Percentiles rank a stretch among this genome's conserved stretches.
Conservation (phyloP, 2,888 invertebrate species). For the Acanthacorydalis orientalis region DNA sequence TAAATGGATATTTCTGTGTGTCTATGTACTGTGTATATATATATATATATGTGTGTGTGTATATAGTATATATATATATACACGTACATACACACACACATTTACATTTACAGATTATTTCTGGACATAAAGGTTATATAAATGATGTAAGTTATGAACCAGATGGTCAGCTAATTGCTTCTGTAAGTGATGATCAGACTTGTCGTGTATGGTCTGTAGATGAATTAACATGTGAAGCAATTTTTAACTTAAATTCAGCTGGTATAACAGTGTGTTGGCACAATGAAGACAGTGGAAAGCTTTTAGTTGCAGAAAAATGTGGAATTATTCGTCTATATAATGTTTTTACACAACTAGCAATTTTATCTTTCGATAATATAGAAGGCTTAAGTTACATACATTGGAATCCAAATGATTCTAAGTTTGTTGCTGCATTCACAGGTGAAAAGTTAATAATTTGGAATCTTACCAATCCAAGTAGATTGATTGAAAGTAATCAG, state of each 20-base stretch:
- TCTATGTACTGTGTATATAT: no score
- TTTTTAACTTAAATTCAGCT: constrained; percentile 47
- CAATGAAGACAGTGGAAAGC: constrained; percentile 46
- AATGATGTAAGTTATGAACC: constrained; percentile 54
- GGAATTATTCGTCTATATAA: constrained; percentile 61
- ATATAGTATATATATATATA: no score
- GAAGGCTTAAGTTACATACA: constrained; percentile 48
- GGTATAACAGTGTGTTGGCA: constrained; percentile 52
- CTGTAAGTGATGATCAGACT: constrained; percentile 61
- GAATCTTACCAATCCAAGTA: constrained; percentile 48
- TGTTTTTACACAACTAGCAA: constrained; percentile 43
- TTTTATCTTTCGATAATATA: constrained; percentile 46
- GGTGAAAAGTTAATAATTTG: constrained; percentile 49
- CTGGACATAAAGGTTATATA: constrained; percentile 49
- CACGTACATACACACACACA: no score
- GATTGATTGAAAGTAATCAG: constrained; percentile 37
- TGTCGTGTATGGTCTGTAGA: constrained; percentile 48
- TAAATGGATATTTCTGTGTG: no score
- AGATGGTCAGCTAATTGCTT: constrained; percentile 48
- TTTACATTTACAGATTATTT: constrained; percentile 33
- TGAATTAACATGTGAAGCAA: constrained; percentile 32
- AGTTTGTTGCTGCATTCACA: constrained; percentile 43
- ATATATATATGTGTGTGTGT: no score
- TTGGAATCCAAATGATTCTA: constrained; percentile 47
- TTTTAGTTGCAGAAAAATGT: constrained; percentile 57